Conservation (phyloP, 2,113 vertebrate genomes). For the Ivindomyrus marchei region DNA sequence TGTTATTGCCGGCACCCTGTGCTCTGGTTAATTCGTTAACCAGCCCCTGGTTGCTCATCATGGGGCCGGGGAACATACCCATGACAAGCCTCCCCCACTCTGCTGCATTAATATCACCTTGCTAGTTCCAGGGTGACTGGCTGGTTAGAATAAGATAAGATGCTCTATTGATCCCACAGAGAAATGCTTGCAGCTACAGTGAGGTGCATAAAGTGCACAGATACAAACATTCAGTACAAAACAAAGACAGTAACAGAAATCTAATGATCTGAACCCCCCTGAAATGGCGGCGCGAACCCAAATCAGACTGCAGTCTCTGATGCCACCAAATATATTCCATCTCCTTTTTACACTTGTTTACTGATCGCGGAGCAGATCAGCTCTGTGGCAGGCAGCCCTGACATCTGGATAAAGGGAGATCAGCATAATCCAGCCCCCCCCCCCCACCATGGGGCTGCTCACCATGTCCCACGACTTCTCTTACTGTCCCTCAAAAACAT, state of each 20-base stretch:
- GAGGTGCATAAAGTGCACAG: background rate
- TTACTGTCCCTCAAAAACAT: slow-evolving; percentile 11
- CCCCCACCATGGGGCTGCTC: background rate
- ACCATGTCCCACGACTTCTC: background rate
- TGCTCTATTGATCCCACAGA: background rate
- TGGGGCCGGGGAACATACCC: background rate
- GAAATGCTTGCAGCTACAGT: background rate
- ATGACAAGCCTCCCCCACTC: background rate
- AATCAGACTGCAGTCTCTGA: background rate
- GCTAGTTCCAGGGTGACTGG: background rate
- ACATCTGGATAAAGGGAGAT: background rate
- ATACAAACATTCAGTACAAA: background rate
- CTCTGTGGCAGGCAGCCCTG: background rate
- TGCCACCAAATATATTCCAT: background rate
- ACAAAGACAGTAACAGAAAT: background rate
- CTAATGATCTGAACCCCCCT: background rate
- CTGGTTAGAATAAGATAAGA: background rate
- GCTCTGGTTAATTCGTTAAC: background rate
- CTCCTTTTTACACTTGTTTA: background rate
- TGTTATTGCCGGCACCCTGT: background rate
- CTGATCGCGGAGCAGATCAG: background rate
- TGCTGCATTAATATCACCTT: background rate
- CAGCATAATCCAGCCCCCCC: background rate
- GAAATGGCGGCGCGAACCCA: background rate
- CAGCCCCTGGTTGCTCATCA: background rate